Base-by-base conservation (phyloP, 92 coral and sea anemone genomes). In the Paragorgia papillata region DNA sequence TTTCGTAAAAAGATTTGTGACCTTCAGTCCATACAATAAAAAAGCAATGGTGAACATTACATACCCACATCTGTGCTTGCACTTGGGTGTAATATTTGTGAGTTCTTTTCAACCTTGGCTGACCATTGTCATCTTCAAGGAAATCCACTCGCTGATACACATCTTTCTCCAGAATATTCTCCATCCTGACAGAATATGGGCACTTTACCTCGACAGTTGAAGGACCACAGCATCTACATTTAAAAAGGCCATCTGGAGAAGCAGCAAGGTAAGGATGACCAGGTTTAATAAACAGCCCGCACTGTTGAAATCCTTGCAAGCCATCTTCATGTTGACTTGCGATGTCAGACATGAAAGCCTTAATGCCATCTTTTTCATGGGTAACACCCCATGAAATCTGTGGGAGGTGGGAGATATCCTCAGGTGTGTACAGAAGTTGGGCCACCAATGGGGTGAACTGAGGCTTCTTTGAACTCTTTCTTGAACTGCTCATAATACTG, bases 181-280 rank as follows among this genome's bases (percentile, higher is more conserved):
- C 37, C 17, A 32, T 22, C 49, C 73, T 65, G 24, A 65, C 73
- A 35, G 51, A 35, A n/a, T 37, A 37, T 30, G 73, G 73, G 31
- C 73, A 65, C 71, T 86, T 82, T 57, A 57, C 66, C 64, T 49
- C 75, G 30, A 74, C 62, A 39, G 60, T 80, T 26, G 55, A 69
- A 39, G 55, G 82, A 12, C 46, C 20, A 51, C 79, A 69, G 25
- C 69, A 80, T n/a, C 67, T 60, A 24, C 85, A 80, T 6, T 5
- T n/a, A 46, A 82, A 69, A 3, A 86, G 25, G 5, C 86, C 90
- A 83, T 87, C 90, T 5, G 85, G 90, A 30, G 90, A 84, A 19
- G 58, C 91, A 20, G 91, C 91, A 64, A 84, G 88, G 60, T 37
- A 80, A n/a, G 88, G 83, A 68, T 75, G 30, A 61, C 61, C 89